Base-by-base conservation (phyloP, 1,140 invertebrate species). In the Streblospio benedicti region DNA sequence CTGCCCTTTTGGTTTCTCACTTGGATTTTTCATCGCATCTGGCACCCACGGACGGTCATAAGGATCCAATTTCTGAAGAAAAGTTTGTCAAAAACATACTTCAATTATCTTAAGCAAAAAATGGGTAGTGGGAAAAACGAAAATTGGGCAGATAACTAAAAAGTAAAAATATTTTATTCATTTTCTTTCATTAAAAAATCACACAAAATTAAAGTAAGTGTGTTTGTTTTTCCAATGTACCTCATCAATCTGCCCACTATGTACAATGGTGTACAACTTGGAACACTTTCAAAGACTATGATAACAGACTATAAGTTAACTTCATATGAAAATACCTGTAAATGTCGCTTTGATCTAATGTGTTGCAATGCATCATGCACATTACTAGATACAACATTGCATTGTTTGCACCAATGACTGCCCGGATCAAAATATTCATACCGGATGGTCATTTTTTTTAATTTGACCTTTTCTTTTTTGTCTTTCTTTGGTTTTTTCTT, bases 381-480 rank as follows among this genome's bases (percentile, higher is more conserved):
- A 49, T 67, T 67, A n/a, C 54, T 51, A 47, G 47, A 65, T 6
- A 72, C 53, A 18, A 60, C 33, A 55, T 72, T 71, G 59, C 73
- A 75, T 5, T 44, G 20, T 50, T 64, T 61, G 60, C 73, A 75
- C 71, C 71, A 75, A 58, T 75, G 71, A 57, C 62, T 64, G 12
- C 73, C 71, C 12, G 62, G 64, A 56, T 75, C 73, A 62, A 69
- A 67, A 65, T 70, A 73, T 41, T 71, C 67, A 56, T 67, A 70
- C 18, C 57, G 55, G n/a, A 64, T 47, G n/a, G 27, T 49, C 43
- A 25, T 20, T 57, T 57, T 57, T 33, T 55, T 47, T 2, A 1
- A 14, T 20, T 52, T 60, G 31, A 55, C 28, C 35, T 6, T 23
- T 2, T 16, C 16, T 25, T 12, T 12, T 20, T 28, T 50, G 41